phyloP scores from a whole-genome alignment of 2,888 invertebrate genomes.

The Bombylius major region DNA sequence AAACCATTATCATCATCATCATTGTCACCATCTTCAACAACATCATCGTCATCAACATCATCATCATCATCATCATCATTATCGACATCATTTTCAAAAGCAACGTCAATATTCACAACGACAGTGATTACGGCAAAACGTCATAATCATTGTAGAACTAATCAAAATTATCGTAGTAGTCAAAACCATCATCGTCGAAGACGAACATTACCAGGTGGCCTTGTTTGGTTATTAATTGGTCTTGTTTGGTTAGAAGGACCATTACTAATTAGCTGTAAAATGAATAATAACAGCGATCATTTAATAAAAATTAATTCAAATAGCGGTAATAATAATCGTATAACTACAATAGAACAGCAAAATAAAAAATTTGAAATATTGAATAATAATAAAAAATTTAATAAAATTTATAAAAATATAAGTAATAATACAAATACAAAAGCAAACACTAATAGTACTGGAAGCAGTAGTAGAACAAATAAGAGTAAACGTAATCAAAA shows the following conservation, averaged over 20 bases:
- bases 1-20: not conserved
- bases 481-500: not conserved
- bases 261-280: slow-evolving; percentile 27
- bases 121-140: not conserved
- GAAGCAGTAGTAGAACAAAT: not conserved
- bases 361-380: slow-evolving; percentile 4
- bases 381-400: slow-evolving; percentile 7
- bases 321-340: slow-evolving; percentile 3
- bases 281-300: slow-evolving; percentile 9
- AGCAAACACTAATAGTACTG: not conserved
- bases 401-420: slow-evolving; percentile 7
- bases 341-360: slow-evolving; percentile 2
- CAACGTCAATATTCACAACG: not conserved
- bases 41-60: not conserved
- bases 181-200: slow-evolving; percentile 3
- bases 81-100: not conserved
- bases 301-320: slow-evolving; percentile 3
- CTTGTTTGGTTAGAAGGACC: slow-evolving; percentile 31
- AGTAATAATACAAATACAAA: slow-evolving; percentile 5
- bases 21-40: slow-evolving; percentile 1
- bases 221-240: slow-evolving; percentile 29
- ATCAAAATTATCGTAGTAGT: not conserved
- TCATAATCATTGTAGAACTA: not conserved
- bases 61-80: not conserved
- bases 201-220: slow-evolving; percentile 6